Base-by-base conservation (phyloP, 2,113 vertebrate species). In the Neodon shergylaensis region DNA sequence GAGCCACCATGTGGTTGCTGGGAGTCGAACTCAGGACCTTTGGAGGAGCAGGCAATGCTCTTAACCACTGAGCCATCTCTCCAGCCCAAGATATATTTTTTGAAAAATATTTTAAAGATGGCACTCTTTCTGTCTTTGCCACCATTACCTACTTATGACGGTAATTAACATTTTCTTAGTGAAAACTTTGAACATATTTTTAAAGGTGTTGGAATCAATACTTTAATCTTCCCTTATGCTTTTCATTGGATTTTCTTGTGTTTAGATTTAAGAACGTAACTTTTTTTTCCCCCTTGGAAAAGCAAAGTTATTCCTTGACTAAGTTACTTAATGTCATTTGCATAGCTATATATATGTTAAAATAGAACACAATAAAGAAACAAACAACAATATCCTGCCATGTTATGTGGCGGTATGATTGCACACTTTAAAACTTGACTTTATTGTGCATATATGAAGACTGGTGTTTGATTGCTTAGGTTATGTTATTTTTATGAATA, bases 361-460 rank as follows among this genome's bases (percentile, higher is more conserved):
- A 97, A 94, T 88, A 89, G 44, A 97, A 58, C 68, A 92, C 42
- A 66, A 96, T 84, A 96, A 92, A 94, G 93, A 96, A 95, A 97
- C 97, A 97, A 98, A 92, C 94, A 96, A 95, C 97, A 96, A 97
- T 95, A 97, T 92, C 11, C 85, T 76, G 24, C 52, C 94, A 44
- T 93, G 92, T 93, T 96, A 94, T 81, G 65, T 76, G 92, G 94
- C 81, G 90, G 92, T 96, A 96, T 95, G 94, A 97, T 95, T 96
- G 96, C 16, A 87, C 82, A 97, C 91, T 95, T 97, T 96, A 96
- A 95, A 97, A 95, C 54, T 92, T 94, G 97, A 77, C 96, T 97
- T 97, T 96, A 97, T 87, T 96, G 88, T 95, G 82, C 63, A 92
- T 92, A 94, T 78, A 95, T 88, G 76, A 96, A 91, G 73, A 92